Evolutionary conservation across 2,888 invertebrate genomes (phyloP).

Genomic region (Dromius quadrimaculatus): DNA sequence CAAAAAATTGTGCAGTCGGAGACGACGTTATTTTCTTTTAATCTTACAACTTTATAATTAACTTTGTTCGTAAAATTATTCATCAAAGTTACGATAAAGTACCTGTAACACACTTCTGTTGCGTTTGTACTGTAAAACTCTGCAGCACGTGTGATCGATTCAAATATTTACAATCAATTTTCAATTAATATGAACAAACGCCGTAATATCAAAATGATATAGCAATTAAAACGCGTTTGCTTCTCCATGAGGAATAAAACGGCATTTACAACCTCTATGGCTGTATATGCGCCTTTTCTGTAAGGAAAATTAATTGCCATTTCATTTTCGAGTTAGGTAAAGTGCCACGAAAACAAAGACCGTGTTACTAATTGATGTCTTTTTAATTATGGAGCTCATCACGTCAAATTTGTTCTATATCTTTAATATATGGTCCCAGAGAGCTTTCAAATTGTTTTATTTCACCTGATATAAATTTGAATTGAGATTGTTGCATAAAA

Average conservation of each 20-base stretch:
- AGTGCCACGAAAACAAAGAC: neutral
- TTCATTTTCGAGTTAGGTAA: constrained; percentile 7
- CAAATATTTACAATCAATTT: too few relatives aligned
- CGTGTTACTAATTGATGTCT: constrained; percentile 17
- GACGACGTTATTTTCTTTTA: neutral
- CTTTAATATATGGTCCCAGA: neutral
- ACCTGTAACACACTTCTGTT: too few relatives aligned
- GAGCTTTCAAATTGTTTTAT: neutral
- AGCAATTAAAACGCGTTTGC: too few relatives aligned
- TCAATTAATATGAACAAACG: too few relatives aligned
- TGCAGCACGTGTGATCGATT: too few relatives aligned
- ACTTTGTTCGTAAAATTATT: too few relatives aligned
- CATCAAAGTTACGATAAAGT: too few relatives aligned
- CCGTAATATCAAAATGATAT: too few relatives aligned
- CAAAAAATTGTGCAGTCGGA: constrained; percentile 3
- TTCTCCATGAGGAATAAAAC: too few relatives aligned
- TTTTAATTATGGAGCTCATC: constrained; percentile 2
- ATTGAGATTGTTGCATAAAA: too few relatives aligned
- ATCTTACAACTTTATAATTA: constrained; percentile 20
- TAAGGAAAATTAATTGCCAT: constrained; percentile 12
- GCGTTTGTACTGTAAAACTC: too few relatives aligned
- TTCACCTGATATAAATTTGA: too few relatives aligned
- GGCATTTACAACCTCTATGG: neutral
- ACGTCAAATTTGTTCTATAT: neutral
- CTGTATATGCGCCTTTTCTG: neutral